Base-by-base conservation (phyloP, 2,888 invertebrate genomes). In the Macropis europaea region DNA sequence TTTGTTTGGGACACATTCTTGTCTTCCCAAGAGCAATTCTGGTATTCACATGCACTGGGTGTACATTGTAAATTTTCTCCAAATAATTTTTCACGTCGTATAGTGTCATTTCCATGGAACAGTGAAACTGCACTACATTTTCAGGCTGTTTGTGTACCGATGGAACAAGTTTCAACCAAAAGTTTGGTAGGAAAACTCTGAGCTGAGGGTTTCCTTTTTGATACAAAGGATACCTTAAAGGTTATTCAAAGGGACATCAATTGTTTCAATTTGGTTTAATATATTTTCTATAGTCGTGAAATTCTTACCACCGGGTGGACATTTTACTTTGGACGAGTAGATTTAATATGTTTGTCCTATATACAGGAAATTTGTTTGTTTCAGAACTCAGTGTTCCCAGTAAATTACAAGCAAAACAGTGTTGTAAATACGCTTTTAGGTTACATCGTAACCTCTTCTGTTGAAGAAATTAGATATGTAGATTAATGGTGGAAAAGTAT, bases 61-160 rank as follows among this genome's bases (percentile, higher is more conserved):
- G 94, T 11, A 99, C 91, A 68, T 96, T 93, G 87, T 99, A 99
- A 79, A 99, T 98, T 91, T 99, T 99, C 88, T 97, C 95, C 79
- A 99, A 91, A 90, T 99, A 99, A 90, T 97, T 97, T 87, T 94
- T 94, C 0, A 99, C 92, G 90, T 99, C 99, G 83, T 92, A 87
- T 88, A 93, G 94, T 0, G 97, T 97, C 99, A 99, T 99, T 92
- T 97, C 94, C 91, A 96, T 95, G 6, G 98, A 97, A 82, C 97
- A 97, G 52, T 95, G 93, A 90, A 99, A 99, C 56, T 95, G 93
- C 0, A 97, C 96, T 38, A 95, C 90, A 91, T 99, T 97, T 47
- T 93, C 92, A 2, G 96, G 96, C 79, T 94, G 93, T 30, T 92
- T 92, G 15, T 90, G 77, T 2, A 88, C 84, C 0, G 97, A 94